These are phyloP conservation scores for Pegoplata infirma DNA, from an alignment of 2,888 invertebrate genomes.

Conservation along the genomic window DNA sequence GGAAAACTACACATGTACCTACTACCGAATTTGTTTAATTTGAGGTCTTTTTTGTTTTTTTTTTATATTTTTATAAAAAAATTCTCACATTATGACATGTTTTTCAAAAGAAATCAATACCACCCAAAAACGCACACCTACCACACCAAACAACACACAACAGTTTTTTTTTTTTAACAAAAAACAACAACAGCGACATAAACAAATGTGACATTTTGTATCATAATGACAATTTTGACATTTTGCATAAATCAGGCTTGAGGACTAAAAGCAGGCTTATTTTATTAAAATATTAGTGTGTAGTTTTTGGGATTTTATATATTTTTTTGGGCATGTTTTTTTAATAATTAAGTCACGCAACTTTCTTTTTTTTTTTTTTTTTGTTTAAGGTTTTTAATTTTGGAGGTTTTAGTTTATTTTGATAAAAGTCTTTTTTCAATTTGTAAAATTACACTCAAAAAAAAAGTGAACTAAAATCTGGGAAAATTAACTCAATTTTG, in stretches of 20 bases:
- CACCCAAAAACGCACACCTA: slow-evolving; percentile 48
- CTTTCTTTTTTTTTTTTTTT: background rate
- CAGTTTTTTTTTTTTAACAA: too few relatives aligned
- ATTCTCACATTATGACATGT: slow-evolving; percentile 31
- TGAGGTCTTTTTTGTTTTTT: slow-evolving; percentile 14
- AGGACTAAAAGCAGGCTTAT: slow-evolving; percentile 18
- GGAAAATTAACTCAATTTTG: too few relatives aligned
- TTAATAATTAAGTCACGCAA: slow-evolving; percentile 58
- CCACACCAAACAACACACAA: slow-evolving; percentile 22
- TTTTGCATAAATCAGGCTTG: slow-evolving; percentile 60
- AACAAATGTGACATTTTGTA: slow-evolving; percentile 63
- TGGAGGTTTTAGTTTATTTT: background rate
- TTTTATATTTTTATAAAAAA: slow-evolving; percentile 13
- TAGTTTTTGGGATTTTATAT: slow-evolving; percentile 1
- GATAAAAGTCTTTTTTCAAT: background rate
- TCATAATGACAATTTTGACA: slow-evolving; percentile 62
- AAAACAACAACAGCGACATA: slow-evolving; percentile 24
- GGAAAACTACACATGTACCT: background rate
- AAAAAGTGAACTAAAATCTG: too few relatives aligned
- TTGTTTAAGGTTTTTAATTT: background rate
- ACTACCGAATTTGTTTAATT: slow-evolving; percentile 32
- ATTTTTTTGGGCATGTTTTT: background rate
- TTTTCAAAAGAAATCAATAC: slow-evolving; percentile 42
- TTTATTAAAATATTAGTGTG: slow-evolving; percentile 39
- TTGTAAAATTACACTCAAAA: too few relatives aligned